Evolutionary conservation across 2,797 vertebrate genomes (phyloP).

Genomic region (Morelia viridis): DNA sequence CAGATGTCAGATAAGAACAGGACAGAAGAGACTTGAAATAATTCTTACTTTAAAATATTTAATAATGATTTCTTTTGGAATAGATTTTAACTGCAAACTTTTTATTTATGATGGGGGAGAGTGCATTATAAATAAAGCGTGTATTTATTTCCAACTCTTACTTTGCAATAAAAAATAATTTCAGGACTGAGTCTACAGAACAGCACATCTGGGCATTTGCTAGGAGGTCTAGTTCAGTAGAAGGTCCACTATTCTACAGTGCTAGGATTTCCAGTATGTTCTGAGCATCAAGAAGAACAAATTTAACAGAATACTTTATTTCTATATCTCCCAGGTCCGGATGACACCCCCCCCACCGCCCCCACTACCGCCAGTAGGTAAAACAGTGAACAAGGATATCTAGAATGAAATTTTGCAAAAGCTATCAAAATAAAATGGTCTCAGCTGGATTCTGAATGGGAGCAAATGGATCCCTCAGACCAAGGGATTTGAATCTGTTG

Average conservation of each 20-base stretch:
- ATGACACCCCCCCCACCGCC: neutral
- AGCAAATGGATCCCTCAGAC: neutral
- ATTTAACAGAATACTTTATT: neutral
- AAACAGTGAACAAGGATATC: neutral
- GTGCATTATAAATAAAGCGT: neutral
- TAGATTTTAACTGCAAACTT: neutral
- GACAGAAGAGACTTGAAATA: slow-evolving; percentile 23
- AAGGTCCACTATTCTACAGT: neutral
- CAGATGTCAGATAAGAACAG: slow-evolving; percentile 33
- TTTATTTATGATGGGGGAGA: neutral
- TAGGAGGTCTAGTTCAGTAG: neutral
- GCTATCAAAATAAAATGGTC: neutral
- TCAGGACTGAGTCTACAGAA: neutral
- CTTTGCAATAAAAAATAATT: fast-evolving
- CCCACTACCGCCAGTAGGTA: neutral
- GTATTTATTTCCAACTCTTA: neutral
- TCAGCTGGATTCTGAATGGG: neutral
- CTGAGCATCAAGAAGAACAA: neutral
- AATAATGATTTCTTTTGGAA: slow-evolving; percentile 30
- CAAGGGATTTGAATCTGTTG: neutral
- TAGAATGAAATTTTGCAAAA: neutral
- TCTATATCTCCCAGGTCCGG: neutral
- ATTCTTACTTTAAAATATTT: neutral
- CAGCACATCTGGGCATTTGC: neutral
- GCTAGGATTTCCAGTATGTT: neutral